A percentile compares a stretch with the other conserved stretches of the same genome.
These are phyloP conservation scores for Hippoglossus hippoglossus DNA, from an alignment of 2,797 vertebrate genomes.

Conservation along the genomic window DNA sequence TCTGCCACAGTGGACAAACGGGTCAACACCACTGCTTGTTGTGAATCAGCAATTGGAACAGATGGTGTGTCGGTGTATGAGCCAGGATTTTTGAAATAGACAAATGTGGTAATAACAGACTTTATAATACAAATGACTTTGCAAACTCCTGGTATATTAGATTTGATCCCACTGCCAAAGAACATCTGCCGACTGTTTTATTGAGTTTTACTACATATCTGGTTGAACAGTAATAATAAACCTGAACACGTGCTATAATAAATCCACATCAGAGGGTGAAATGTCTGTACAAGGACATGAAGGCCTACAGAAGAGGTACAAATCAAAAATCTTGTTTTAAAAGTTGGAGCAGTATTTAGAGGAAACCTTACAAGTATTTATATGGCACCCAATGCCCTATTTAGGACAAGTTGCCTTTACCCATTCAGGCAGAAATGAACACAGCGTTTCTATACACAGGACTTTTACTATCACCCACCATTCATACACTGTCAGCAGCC, in stretches of 20 bases:
- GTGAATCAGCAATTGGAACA: conserved; percentile 14
- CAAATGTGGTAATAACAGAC: not conserved
- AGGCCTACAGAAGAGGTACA: not conserved
- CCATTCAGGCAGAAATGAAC: too few relatives aligned
- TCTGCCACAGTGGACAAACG: conserved; percentile 26
- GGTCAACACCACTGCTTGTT: conserved; percentile 14
- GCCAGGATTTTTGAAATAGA: conserved; percentile 15
- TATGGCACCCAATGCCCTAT: too few relatives aligned
- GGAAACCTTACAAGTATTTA: too few relatives aligned
- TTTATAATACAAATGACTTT: not conserved
- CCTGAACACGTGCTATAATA: not conserved
- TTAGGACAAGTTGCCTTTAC: too few relatives aligned
- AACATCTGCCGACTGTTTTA: not conserved
- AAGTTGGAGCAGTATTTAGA: not conserved
- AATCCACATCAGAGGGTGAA: conserved; percentile 10
- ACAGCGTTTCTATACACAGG: too few relatives aligned
- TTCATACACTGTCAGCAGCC: too few relatives aligned
- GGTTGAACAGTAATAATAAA: conserved; percentile 8
- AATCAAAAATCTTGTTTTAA: not conserved
- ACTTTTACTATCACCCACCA: too few relatives aligned
- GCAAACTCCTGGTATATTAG: not conserved
- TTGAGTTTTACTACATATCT: not conserved
- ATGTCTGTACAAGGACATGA: conserved; percentile 16
- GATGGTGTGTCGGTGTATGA: conserved; percentile 1
- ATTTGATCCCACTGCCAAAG: not conserved